phyloP scores from a whole-genome alignment of 2,113 vertebrate species.

The Chaetorhynchus papuensis region DNA sequence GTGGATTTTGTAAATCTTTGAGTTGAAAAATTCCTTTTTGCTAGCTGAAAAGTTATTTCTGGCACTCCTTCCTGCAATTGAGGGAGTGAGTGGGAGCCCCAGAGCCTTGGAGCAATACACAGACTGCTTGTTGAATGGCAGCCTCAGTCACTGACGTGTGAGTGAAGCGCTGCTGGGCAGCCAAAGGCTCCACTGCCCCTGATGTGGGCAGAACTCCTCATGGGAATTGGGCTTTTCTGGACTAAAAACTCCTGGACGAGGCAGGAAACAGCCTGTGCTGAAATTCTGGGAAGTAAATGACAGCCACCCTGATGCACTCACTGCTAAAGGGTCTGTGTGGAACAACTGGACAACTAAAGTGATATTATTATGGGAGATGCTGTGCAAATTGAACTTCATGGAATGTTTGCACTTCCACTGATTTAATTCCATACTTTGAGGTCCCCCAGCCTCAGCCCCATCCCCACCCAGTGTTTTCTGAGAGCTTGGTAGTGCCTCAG shows the following conservation, averaged over 20 bases:
- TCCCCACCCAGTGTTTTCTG: not conserved
- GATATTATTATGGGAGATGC: not conserved
- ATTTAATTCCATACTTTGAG: not conserved
- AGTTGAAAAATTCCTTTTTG: not conserved
- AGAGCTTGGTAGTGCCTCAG: not conserved
- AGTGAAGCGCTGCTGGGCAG: not conserved
- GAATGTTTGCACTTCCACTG: not conserved
- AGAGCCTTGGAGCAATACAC: not conserved
- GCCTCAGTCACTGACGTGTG: not conserved
- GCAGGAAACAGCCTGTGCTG: not conserved
- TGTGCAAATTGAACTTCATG: not conserved
- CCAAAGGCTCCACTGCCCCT: not conserved
- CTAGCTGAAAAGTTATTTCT: not conserved
- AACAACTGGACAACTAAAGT: not conserved
- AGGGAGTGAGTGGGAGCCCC: not conserved
- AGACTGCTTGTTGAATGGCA: not conserved
- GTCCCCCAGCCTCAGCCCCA: rapidly evolving
- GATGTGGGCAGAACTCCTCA: not conserved
- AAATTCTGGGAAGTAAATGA: not conserved
- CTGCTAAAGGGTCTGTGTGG: not conserved
- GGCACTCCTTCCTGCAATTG: not conserved
- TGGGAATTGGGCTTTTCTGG: not conserved
- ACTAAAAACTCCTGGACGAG: not conserved
- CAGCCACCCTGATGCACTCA: not conserved
- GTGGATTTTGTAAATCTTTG: not conserved